phyloP scores from a whole-genome alignment of 37 sponge, comb jelly and placozoan genomes.

The Halichondria panicea region DNA sequence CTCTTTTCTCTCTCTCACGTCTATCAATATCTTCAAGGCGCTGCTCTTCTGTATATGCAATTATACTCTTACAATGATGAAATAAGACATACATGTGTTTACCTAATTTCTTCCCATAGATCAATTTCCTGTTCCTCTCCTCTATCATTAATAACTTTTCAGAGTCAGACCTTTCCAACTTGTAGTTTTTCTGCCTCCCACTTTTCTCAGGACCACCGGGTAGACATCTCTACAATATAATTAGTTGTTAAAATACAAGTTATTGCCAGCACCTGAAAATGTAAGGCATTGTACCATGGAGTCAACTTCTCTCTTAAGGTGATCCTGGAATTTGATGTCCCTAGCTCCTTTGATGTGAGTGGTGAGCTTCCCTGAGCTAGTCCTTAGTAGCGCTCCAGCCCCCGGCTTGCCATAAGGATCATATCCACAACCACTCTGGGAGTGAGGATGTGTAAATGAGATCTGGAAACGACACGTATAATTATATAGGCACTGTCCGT shows the following conservation, averaged over 20 bases:
- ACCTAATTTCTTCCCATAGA: slow-evolving; percentile 47
- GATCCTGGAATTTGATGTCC: slow-evolving; percentile 51
- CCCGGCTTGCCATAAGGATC: slow-evolving; percentile 53
- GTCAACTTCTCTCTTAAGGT: slow-evolving; percentile 45
- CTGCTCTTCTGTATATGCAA: slow-evolving; percentile 43
- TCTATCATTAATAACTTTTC: slow-evolving; percentile 8
- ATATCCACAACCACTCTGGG: too few relatives aligned
- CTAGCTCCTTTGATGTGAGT: slow-evolving; percentile 16
- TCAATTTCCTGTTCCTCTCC: slow-evolving; percentile 15
- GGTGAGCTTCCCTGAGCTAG: slow-evolving; percentile 31
- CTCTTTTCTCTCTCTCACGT: background rate
- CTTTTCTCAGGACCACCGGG: background rate
- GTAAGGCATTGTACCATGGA: too few relatives aligned
- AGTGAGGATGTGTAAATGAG: too few relatives aligned
- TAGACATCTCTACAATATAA: background rate
- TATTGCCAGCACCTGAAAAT: too few relatives aligned
- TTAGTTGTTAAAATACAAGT: background rate
- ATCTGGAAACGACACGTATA: background rate
- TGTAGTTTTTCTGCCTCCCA: background rate
- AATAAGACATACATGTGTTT: background rate
- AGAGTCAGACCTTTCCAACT: slow-evolving; percentile 1
- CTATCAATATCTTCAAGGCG: slow-evolving; percentile 19
- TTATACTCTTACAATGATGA: background rate
- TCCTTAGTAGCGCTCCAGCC: slow-evolving; percentile 55
- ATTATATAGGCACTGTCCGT: too few relatives aligned